Base-by-base conservation (phyloP, 2,888 invertebrate genomes). In the Acronicta aceris region DNA sequence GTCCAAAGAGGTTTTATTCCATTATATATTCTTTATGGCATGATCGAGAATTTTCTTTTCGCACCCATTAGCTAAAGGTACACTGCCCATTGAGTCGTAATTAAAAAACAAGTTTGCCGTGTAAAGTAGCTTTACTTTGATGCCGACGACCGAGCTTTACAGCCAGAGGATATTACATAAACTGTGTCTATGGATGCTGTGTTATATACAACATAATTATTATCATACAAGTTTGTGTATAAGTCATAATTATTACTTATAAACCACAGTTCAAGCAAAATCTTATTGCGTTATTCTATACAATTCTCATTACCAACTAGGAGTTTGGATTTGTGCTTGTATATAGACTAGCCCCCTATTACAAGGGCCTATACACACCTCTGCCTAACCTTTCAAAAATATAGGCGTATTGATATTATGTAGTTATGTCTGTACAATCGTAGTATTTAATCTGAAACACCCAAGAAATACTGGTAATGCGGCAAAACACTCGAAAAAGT, bases 401-500 rank as follows among this genome's bases (percentile, higher is more conserved):
- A 27, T 6, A 33, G 33, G 12, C 33, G 10, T 17, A n/a, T n/a
- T n/a, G n/a, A n/a, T n/a, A n/a, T n/a, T n/a, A n/a, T n/a, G 12
- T 3, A 54, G 25, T 25, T 0, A 30, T 27, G 17, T 21, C n/a
- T 16, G 36, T 45, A 55, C 16, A 0, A n/a, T 51, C n/a, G 48
- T 43, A 51, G 48, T 46, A 21, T 52, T 71, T 60, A 25, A 40
- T 33, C 21, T n/a, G 13, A 56, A 66, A 49, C 49, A 68, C 49
- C 59, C 63, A 78, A 78, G 68, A 79, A 68, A 51, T 38, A 43
- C 50, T 8, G 76, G 76, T 69, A 81, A 69, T 80, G 76, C 78
- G 69, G 79, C 80, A 79, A 81, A 79, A 72, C 78, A 78, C 76
- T 78, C 72, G 80, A 77, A 78, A 77, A 81, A 75, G 65, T 72